A percentile compares a stretch with the other conserved stretches of the same genome.
Conservation (phyloP, 35 echinoderm and acorn worm genomes). For the Heliocidaris erythrogramma region DNA sequence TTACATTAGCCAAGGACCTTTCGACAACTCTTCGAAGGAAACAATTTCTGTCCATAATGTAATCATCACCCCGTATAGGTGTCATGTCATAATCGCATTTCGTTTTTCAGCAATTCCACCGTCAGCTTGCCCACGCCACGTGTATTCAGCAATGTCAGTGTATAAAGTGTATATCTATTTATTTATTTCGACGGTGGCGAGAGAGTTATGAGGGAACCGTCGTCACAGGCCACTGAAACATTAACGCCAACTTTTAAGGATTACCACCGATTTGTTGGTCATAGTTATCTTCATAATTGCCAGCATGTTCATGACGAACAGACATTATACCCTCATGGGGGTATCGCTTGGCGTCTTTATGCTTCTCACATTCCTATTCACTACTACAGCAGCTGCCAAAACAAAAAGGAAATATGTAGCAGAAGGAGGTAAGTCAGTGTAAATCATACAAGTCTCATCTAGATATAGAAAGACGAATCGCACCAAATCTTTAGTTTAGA, state of each 20-base stretch:
- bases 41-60: slow-evolving; percentile 11
- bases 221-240: background rate
- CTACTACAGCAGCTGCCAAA: background rate
- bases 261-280: background rate
- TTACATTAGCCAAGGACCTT: background rate
- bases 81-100: slow-evolving; percentile 17
- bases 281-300: background rate
- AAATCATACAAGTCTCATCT: background rate
- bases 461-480: background rate
- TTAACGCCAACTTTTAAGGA: background rate
- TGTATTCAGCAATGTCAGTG: background rate
- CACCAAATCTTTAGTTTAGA: background rate
- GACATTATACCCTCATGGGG: background rate
- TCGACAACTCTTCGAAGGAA: background rate
- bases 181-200: background rate
- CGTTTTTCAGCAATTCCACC: background rate
- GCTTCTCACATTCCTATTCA: background rate
- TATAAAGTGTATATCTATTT: slow-evolving; percentile 14
- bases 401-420: background rate
- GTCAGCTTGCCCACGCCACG: background rate
- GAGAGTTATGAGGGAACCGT: background rate
- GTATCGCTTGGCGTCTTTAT: background rate
- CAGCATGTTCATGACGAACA: background rate
- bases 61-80: background rate
- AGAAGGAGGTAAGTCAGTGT: background rate